These are phyloP conservation scores for Chitala chitala DNA, from an alignment of 2,113 vertebrate species.

Conservation along the genomic window DNA sequence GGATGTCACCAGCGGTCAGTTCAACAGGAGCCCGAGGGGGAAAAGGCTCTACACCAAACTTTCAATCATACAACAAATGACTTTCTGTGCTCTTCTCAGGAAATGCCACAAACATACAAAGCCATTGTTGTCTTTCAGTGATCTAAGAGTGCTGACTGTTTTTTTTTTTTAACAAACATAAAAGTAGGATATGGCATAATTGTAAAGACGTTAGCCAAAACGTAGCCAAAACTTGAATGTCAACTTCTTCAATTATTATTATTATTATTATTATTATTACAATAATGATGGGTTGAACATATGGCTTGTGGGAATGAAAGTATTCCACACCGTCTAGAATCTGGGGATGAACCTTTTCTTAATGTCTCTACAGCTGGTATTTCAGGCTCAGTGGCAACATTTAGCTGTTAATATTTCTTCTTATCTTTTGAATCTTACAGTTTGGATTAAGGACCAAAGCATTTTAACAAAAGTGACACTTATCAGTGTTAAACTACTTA, in stretches of 20 bases:
- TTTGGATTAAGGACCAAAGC: no score
- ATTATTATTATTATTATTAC: no score
- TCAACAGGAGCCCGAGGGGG: not conserved
- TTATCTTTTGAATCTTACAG: no score
- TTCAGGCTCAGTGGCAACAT: no score
- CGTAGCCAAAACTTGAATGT: not conserved
- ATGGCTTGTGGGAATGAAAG: not conserved
- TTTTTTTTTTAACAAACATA: not conserved
- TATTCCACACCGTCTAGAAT: not conserved
- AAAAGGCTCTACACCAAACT: not conserved
- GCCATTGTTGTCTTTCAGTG: not conserved
- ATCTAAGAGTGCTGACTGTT: not conserved
- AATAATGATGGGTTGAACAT: not conserved
- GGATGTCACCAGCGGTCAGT: not conserved
- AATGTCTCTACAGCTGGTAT: no score
- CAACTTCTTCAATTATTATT: no score
- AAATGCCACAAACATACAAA: not conserved
- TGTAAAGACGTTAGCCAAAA: not conserved
- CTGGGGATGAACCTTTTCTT: not conserved
- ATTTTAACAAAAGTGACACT: no score
- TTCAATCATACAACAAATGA: not conserved
- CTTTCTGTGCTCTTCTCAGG: not conserved
- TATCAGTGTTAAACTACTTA: no score
- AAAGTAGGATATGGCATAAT: not conserved
- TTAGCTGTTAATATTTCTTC: no score